phyloP scores from a whole-genome alignment of 2,797 vertebrate genomes.

The Muraenolepis orangiensis region DNA sequence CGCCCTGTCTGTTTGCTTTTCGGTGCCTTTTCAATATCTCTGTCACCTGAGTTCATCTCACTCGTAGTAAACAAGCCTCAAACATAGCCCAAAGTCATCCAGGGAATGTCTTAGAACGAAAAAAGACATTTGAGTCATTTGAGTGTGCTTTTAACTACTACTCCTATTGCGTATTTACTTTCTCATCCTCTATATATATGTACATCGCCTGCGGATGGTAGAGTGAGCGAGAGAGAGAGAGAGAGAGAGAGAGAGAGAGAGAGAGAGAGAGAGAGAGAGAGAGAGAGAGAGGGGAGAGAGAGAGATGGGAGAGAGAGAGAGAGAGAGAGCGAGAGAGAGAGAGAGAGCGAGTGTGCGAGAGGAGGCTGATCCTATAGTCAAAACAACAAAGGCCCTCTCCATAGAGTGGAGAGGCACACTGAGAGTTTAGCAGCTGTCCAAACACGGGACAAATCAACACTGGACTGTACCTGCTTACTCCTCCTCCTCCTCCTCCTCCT shows the following conservation, averaged over 20 bases:
- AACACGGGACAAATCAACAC: conserved; percentile 61
- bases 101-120: background rate
- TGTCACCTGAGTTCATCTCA: background rate
- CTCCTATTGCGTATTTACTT: background rate
- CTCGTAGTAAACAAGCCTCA: background rate
- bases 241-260: conserved; percentile 14
- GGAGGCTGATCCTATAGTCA: background rate
- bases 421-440: conserved; percentile 80
- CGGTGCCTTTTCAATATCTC: background rate
- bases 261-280: conserved; percentile 1
- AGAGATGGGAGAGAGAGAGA: conserved; percentile 10
- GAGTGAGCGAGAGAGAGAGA: background rate
- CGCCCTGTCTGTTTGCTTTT: background rate
- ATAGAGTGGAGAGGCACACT: background rate
- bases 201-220: background rate
- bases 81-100: background rate
- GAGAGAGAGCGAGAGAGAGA: background rate
- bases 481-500: background rate
- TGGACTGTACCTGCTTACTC: conserved; percentile 65
- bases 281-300: conserved; percentile 16
- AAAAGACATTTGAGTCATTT: background rate
- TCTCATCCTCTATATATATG: background rate
- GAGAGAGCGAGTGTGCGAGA: background rate
- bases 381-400: background rate
- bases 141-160: background rate